Conservation (phyloP, 2,113 vertebrate species). For the Dasyornis broadbenti region DNA sequence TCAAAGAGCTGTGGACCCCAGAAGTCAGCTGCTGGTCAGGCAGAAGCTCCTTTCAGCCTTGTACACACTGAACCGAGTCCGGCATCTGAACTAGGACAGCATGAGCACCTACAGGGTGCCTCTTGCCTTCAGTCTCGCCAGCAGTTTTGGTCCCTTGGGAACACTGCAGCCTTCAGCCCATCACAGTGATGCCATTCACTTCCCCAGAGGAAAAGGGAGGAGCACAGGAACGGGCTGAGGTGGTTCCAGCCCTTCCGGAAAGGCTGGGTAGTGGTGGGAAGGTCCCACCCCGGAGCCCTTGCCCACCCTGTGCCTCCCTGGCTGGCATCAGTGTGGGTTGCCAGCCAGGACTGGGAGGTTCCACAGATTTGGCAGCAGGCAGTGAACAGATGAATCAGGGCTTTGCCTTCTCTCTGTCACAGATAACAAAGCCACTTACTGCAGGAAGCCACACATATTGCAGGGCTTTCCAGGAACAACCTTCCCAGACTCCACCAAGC, state of each 20-base stretch:
- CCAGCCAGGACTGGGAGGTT: neutral
- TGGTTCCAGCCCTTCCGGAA: neutral
- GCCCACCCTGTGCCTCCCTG: neutral
- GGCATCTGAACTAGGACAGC: neutral
- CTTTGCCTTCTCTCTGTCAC: neutral
- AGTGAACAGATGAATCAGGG: neutral
- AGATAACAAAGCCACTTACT: neutral
- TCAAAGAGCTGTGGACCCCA: neutral
- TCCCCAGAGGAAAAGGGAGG: neutral
- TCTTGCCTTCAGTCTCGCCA: neutral
- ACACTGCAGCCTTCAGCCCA: neutral
- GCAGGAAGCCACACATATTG: neutral
- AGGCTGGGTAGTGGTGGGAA: neutral
- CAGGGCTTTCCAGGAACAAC: neutral
- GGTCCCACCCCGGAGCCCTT: neutral
- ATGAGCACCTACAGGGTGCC: rapidly evolving
- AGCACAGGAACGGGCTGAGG: neutral
- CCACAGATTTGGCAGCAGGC: rapidly evolving
- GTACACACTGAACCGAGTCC: neutral
- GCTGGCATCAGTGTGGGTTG: rapidly evolving
- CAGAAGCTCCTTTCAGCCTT: neutral
- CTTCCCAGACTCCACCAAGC: neutral
- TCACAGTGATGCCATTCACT: neutral
- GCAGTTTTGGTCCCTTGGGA: neutral
- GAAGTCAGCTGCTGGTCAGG: neutral